These are phyloP conservation scores for Eleutherodactylus coqui DNA, from an alignment of 2,797 vertebrate species.

Conservation along the genomic window DNA sequence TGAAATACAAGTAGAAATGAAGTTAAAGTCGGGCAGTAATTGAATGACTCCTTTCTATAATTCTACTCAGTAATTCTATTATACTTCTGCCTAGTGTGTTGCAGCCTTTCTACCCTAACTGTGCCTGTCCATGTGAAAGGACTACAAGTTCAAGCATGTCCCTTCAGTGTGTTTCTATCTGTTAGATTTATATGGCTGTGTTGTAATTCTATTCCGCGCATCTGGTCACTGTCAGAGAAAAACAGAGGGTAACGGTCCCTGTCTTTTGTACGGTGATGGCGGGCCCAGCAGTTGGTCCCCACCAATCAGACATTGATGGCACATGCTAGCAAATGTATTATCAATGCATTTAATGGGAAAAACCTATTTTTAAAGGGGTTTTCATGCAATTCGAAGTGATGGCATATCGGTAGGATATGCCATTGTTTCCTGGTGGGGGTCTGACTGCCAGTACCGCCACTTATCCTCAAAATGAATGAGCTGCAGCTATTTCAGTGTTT, in stretches of 20 bases:
- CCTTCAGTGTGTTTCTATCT: not conserved
- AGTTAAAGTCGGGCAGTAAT: slow-evolving; percentile 50
- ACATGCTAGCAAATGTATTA: not conserved
- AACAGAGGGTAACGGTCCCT: too few relatives aligned
- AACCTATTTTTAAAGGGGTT: not conserved
- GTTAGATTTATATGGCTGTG: not conserved
- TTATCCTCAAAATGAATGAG: not conserved
- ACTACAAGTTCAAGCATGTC: slow-evolving; percentile 1
- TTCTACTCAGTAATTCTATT: slow-evolving; percentile 38
- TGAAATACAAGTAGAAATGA: slow-evolving; percentile 46
- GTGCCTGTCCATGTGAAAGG: not conserved
- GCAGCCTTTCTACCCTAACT: not conserved
- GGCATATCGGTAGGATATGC: too few relatives aligned
- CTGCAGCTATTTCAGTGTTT: not conserved
- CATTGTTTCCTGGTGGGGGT: too few relatives aligned
- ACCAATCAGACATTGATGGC: too few relatives aligned
- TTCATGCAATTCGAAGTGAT: not conserved
- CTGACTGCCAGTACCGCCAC: too few relatives aligned
- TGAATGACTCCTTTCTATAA: slow-evolving; percentile 50
- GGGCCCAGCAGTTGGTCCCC: too few relatives aligned
- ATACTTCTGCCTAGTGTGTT: not conserved
- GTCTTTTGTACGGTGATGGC: too few relatives aligned
- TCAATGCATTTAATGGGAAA: not conserved
- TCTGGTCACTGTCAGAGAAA: not conserved
- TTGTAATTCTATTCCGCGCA: not conserved